phyloP scores from a whole-genome alignment of 2,113 vertebrate species.

The Archocentrus centrarchus region DNA sequence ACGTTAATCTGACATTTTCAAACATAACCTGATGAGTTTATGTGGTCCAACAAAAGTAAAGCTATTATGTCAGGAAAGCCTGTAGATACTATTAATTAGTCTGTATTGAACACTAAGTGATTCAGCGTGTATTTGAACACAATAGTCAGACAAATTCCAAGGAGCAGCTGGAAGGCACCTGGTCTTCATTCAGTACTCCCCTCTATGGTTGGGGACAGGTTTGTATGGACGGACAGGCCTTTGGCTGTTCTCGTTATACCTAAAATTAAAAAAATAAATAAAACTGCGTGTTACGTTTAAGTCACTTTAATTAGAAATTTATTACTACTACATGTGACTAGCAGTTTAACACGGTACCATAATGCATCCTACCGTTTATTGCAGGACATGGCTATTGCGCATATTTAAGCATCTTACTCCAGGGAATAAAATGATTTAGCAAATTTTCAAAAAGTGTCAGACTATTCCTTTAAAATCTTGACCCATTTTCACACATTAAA shows the following conservation, averaged over 20 bases:
- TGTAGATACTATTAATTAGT: background rate
- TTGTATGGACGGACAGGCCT: constrained; percentile 17
- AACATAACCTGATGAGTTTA: background rate
- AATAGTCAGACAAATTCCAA: background rate
- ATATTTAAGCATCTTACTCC: background rate
- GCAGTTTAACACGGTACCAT: background rate
- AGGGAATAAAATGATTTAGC: background rate
- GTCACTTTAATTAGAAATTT: background rate
- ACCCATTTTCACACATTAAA: background rate
- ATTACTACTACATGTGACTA: background rate
- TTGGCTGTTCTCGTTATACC: background rate
- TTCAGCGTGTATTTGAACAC: constrained; percentile 13
- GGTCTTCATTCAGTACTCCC: background rate
- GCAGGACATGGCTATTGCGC: background rate
- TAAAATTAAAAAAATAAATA: constrained; percentile 1
- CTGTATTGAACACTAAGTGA: background rate
- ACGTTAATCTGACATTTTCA: background rate
- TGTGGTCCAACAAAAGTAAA: background rate
- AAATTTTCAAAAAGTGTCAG: background rate
- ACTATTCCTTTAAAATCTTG: background rate
- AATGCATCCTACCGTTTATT: background rate
- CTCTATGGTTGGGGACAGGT: background rate
- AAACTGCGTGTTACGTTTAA: background rate
- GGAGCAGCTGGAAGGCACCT: background rate
- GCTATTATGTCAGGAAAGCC: background rate